Evolutionary conservation across 2,113 vertebrate species (phyloP).

Genomic region (Ctenodactylus gundi): DNA sequence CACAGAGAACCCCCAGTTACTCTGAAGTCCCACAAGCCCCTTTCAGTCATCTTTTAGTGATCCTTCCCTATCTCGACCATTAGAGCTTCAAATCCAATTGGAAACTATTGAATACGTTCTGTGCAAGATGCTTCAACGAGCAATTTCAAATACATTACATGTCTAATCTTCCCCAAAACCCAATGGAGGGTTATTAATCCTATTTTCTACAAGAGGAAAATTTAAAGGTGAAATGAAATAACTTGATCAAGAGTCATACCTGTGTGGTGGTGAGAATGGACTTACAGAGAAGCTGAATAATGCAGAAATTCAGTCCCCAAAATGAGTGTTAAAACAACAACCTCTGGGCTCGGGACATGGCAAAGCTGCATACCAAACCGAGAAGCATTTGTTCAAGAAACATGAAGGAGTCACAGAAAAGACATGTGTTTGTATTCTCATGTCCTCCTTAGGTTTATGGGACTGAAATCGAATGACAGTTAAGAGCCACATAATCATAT

Average conservation of each 20-base stretch:
- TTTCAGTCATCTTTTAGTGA: constrained; percentile 7
- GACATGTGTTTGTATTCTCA: too few relatives aligned
- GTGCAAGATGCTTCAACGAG: neutral
- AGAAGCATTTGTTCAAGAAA: neutral
- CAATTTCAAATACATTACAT: neutral
- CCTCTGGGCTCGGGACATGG: neutral
- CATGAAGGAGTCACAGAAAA: neutral
- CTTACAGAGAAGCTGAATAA: neutral
- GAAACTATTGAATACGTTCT: neutral
- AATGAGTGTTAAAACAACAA: neutral
- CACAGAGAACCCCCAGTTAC: neutral
- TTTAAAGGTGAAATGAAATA: constrained; percentile 36
- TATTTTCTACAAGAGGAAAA: constrained; percentile 16
- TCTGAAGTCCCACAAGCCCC: neutral
- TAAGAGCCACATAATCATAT: neutral
- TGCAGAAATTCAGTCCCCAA: neutral
- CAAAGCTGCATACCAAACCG: neutral
- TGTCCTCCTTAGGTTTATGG: neutral
- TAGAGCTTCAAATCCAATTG: constrained; percentile 12
- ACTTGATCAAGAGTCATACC: neutral
- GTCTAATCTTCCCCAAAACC: constrained; percentile 12
- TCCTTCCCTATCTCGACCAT: neutral
- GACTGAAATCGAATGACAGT: neutral
- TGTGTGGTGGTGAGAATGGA: neutral
- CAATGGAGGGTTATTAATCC: constrained; percentile 30